A percentile compares a stretch with the other conserved stretches of the same genome.
These are phyloP conservation scores for Chrysolina haemoptera DNA, from an alignment of 2,888 invertebrate genomes.

Conservation along the genomic window DNA sequence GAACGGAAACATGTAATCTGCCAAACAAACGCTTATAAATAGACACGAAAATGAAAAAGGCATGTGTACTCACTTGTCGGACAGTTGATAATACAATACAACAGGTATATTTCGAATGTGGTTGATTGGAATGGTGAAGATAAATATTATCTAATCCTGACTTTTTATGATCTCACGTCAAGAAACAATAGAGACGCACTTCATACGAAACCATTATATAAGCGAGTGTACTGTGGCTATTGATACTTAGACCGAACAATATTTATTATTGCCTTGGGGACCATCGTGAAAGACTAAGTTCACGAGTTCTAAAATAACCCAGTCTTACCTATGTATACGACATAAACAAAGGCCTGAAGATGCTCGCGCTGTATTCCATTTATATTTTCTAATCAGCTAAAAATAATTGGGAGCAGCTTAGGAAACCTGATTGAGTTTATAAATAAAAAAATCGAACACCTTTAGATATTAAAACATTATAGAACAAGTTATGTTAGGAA, in stretches of 20 bases:
- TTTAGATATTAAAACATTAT: background rate
- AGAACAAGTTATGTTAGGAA: background rate
- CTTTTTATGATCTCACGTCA: conserved; percentile 2
- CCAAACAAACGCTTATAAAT: conserved; percentile 11
- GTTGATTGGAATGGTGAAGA: conserved; percentile 9
- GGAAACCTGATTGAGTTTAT: conserved; percentile 31
- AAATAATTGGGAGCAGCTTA: conserved; percentile 38
- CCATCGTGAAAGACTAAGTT: conserved; percentile 10
- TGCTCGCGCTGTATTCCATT: conserved; percentile 41
- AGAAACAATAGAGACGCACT: conserved; percentile 17
- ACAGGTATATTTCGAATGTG: conserved; percentile 19
- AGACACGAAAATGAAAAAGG: background rate
- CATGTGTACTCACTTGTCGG: conserved; percentile 1
- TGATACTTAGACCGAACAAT: conserved; percentile 8
- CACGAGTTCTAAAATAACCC: conserved; percentile 34
- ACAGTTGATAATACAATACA: conserved; percentile 12
- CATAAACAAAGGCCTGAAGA: conserved; percentile 35
- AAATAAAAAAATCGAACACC: conserved; percentile 31
- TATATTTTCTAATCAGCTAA: conserved; percentile 41
- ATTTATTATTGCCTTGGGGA: conserved; percentile 6
- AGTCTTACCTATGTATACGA: conserved; percentile 28
- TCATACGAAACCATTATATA: conserved; percentile 6
- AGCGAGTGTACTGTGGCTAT: conserved; percentile 3
- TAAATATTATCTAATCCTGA: conserved; percentile 21
- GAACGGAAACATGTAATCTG: background rate